Evolutionary conservation across 2,797 vertebrate species (phyloP).

Genomic region (Aldrovandia affinis): DNA sequence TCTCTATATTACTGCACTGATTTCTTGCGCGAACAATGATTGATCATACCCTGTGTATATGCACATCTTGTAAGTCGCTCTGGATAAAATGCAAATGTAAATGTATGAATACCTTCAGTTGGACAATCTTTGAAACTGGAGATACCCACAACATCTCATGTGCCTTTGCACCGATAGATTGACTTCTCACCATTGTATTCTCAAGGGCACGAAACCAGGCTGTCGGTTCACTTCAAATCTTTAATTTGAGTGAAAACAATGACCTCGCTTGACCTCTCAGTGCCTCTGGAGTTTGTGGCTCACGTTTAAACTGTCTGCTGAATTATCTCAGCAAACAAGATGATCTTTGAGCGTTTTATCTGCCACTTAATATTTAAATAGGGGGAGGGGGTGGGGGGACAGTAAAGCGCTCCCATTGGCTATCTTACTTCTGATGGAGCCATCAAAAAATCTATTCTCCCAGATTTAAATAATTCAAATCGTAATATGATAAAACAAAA

Average conservation of each 20-base stretch:
- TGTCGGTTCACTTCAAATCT: no score
- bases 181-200: no score
- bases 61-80: no score
- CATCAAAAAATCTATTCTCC: background rate
- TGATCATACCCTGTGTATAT: no score
- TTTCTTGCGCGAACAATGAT: no score
- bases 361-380: background rate
- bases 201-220: no score
- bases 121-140: background rate
- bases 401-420: background rate
- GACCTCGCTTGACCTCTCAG: no score
- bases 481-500: background rate
- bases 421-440: background rate
- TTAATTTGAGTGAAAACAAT: no score
- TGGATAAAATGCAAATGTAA: no score
- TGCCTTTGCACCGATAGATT: background rate
- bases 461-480: background rate
- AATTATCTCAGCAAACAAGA: background rate
- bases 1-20: no score
- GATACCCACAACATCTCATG: background rate
- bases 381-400: background rate
- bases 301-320: background rate
- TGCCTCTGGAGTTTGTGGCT: background rate
- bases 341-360: background rate
- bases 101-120: background rate